Evolutionary conservation across 2,113 vertebrate genomes (phyloP), one percentile per base, ranked within the genome.

Genomic region (Tachycineta bicolor): DNA sequence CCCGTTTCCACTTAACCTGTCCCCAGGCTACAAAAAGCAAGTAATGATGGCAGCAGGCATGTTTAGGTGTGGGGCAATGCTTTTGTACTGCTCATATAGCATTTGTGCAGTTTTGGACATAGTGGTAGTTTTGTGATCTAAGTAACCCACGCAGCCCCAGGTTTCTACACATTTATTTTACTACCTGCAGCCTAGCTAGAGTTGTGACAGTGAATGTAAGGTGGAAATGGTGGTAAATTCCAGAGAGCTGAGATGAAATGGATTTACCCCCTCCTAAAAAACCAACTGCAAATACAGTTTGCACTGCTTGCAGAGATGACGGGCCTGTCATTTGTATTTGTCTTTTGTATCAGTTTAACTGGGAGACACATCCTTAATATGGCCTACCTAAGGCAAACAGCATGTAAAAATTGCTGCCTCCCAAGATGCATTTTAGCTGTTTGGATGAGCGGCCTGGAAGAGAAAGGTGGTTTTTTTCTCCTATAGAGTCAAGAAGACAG

Each of bases 181-280:
- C 14, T 31, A 13, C 28, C n/a, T 44, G 11, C 8, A 76, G 52
- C 31, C 17, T 82, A 0, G 0, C 7, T 49, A 20, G 0, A 4
- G 12, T 24, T 0, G 0, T 56, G 22, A n/a, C 65, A 3, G 0
- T 24, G 55, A 78, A 31, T 1, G 2, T 31, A 69, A 71, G 49
- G 28, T 73, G n/a, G 58, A 88, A 85, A 20, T 13, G 8, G 25
- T 73, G 55, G 21, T 73, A 46, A 77, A 50, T 69, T 71, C 67
- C 28, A 33, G 34, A 41, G 62, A 85, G 31, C 18, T 86, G 22
- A 52, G 55, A 64, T 83, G 34, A 93, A 90, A 64, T 0, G 0
- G 16, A 44, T 82, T 71, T 63, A 25, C 15, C 11, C 12, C 82
- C 29, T 77, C 25, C 43, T 59, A 33, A 68, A 82, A 81, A 78